Evolutionary conservation across 2,888 invertebrate genomes (phyloP), one percentile per base, ranked within the genome.

Genomic region (Syrphus vitripennis): DNA sequence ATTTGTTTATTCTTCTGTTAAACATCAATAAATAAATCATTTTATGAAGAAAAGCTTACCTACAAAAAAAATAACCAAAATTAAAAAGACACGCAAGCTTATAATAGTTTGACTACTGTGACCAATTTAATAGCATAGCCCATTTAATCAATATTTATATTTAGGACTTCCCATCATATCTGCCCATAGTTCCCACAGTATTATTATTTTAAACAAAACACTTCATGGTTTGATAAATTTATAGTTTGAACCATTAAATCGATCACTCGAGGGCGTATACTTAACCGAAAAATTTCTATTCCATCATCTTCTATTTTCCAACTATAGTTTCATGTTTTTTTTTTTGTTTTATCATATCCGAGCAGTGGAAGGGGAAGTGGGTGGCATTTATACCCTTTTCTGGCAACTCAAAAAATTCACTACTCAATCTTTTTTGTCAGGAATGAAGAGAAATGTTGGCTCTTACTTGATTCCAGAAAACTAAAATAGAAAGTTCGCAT

Each of bases 221-320:
- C 40, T 16, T 77, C 50, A 57, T 50, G 42, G 45, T 40, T 65
- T 72, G 70, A 77, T 82, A 82, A 77, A 67, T 77, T 71, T 57
- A 34, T 67, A 67, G 50, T 77, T 77, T 77, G 59, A 59, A 67
- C 82, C 70, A 59, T 61, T 50, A 78, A 77, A 61, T 82, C 77
- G 72, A 82, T 82, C 86, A 82, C 86, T 86, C 77, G 82, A 65
- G 86, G 86, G 86, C 86, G 86, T 82, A 82, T 74, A 78, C 77
- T 82, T 72, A 74, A 50, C 81, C 3, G 55, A 31, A 67, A 45
- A 63, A 53, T 82, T 86, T 86, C 82, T 78, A 61, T 81, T 81
- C 77, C 72, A 81, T 86, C 81, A 86, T 61, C 59, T 19, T 53
- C 16, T 67, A 14, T 37, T 37, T 59, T 55, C 16, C 16, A 10